Evolutionary conservation across 1,140 invertebrate genomes (phyloP), one percentile per base, ranked within the genome.

Genomic region (Trichomalopsis sarcophagae): DNA sequence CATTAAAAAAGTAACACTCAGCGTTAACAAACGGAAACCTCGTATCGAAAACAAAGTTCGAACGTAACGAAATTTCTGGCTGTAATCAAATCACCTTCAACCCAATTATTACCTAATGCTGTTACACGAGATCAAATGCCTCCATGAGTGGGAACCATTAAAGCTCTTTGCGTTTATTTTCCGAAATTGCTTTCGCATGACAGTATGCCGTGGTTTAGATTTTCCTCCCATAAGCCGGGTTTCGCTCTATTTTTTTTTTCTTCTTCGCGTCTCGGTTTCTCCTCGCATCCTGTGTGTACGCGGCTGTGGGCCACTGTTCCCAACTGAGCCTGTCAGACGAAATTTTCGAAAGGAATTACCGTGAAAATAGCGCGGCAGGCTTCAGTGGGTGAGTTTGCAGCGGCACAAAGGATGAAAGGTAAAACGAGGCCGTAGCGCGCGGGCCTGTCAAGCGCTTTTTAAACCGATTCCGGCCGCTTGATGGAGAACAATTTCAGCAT

Each of bases 341-440:
- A 85, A 85, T 55, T 85, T 85, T 85, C 47, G 79, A 85, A 80
- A 81, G 78, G 79, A 76, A 85, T 81, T 81, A 85, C 73, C 9
- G 5, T 10, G 73, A 81, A 85, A 85, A 81, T 85, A 85, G 62
- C 62, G 73, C 27, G 21, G 17, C 40, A 77, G 33, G 71, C 71
- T 81, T 84, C 76, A 40, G 44, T 44, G 21, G 66, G 27, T 1
- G 40, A 68, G 78, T 81, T 69, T 85, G 17, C 44, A 23, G n/a
- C 2, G 11, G 69, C 14, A 81, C 79, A 81, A 85, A 85, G 55
- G 55, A 81, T 76, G 36, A 81, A 33, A 81, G 84, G 71, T 62
- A 14, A n/a, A 21, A 62, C 77, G 40, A 27, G 30, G n/a, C 23
- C 23, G 40, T 17, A 55, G 36, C 62, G 21, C 50, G 9, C 4